A percentile compares a stretch with the other conserved stretches of the same genome.
These are phyloP conservation scores for Sander vitreus DNA, from an alignment of 2,113 vertebrate genomes.

Conservation along the genomic window DNA sequence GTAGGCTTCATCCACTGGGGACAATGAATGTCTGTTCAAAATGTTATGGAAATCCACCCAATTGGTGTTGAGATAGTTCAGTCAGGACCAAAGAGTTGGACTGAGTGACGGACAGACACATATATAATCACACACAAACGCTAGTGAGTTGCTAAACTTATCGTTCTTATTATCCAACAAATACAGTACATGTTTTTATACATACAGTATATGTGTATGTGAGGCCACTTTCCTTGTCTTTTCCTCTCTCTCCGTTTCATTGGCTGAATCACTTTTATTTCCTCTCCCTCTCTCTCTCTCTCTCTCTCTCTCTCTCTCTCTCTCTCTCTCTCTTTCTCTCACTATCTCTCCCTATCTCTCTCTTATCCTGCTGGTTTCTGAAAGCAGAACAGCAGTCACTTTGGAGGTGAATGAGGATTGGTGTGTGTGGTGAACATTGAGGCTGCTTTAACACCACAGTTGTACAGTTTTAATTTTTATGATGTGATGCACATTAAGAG, in stretches of 20 bases:
- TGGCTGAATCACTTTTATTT: slow-evolving; percentile 49
- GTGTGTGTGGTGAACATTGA: slow-evolving; percentile 19
- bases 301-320: neutral
- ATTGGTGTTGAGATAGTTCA: neutral
- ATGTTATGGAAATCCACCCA: neutral
- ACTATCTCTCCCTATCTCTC: neutral
- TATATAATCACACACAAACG: too few relatives aligned
- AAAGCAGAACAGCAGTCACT: slow-evolving; percentile 58
- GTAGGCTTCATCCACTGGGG: neutral
- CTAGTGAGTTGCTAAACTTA: too few relatives aligned
- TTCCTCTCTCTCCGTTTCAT: slow-evolving; percentile 24
- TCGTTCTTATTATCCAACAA: too few relatives aligned
- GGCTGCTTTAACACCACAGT: slow-evolving; percentile 20
- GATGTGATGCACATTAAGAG: slow-evolving; percentile 27
- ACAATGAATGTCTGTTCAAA: neutral
- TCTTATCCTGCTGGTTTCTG: slow-evolving; percentile 65
- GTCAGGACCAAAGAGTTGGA: neutral
- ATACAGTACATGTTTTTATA: too few relatives aligned
- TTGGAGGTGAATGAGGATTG: slow-evolving; percentile 36
- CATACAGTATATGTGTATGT: too few relatives aligned
- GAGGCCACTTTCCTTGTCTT: slow-evolving; percentile 1
- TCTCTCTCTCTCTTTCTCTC: neutral
- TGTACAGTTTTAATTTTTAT: slow-evolving; percentile 35
- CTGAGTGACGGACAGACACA: too few relatives aligned
- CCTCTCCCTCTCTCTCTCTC: slow-evolving; percentile 3